Conservation (phyloP, 2,888 invertebrate genomes). For the Yponomeuta malinellus region DNA sequence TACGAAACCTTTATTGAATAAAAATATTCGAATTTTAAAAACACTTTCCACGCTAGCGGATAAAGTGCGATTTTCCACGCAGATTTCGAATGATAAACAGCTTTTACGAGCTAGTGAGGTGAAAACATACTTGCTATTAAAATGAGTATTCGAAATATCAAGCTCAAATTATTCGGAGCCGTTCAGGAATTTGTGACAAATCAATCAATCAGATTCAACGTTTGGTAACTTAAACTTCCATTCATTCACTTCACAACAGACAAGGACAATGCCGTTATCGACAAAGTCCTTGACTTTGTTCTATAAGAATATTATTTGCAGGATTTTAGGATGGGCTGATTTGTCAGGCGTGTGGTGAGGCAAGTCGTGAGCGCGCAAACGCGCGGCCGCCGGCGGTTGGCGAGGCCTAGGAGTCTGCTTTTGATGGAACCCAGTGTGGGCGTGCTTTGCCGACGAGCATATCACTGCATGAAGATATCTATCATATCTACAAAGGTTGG, state of each 20-base stretch:
- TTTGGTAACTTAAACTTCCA: slow-evolving; percentile 28
- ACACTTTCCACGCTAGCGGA: too few relatives aligned
- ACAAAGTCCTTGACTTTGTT: slow-evolving; percentile 43
- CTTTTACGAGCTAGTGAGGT: too few relatives aligned
- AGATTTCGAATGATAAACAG: too few relatives aligned
- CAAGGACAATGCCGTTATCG: slow-evolving; percentile 40
- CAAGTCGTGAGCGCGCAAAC: slow-evolving; percentile 56
- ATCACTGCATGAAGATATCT: slow-evolving; percentile 79
- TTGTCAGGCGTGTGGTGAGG: slow-evolving; percentile 25
- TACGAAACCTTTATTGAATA: too few relatives aligned
- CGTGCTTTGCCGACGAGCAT: slow-evolving; percentile 70
- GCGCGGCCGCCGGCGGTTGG: slow-evolving; percentile 14
- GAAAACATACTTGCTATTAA: slow-evolving; percentile 7
- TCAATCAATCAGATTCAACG: slow-evolving; percentile 24
- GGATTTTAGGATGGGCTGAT: slow-evolving; percentile 55
- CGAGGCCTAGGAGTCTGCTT: slow-evolving; percentile 41
- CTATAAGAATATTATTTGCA: slow-evolving; percentile 73
- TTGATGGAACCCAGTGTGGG: slow-evolving; percentile 65
- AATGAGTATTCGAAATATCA: slow-evolving; percentile 12
- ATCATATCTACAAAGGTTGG: slow-evolving; percentile 74
- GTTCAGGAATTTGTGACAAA: slow-evolving; percentile 9
- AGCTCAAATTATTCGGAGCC: background rate
- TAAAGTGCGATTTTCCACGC: too few relatives aligned
- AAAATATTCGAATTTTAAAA: too few relatives aligned
- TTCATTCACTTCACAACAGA: slow-evolving; percentile 26